These are phyloP conservation scores for Nasonia oneida DNA, from an alignment of 2,888 invertebrate genomes.

Conservation along the genomic window DNA sequence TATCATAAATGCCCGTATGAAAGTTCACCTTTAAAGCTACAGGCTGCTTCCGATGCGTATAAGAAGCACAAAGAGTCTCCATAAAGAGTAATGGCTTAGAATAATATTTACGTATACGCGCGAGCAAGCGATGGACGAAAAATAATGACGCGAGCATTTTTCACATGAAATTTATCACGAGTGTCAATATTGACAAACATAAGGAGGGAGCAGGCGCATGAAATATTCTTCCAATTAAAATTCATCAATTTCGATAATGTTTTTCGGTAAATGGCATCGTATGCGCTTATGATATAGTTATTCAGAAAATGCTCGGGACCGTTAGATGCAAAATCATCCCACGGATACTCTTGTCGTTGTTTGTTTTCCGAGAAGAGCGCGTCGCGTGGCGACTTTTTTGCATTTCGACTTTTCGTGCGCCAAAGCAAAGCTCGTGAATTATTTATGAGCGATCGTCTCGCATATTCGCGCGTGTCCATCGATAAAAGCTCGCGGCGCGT, in stretches of 20 bases:
- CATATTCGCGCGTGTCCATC: not conserved
- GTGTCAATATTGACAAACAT: slow-evolving; percentile 18
- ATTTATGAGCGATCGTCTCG: not conserved
- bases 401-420: not conserved
- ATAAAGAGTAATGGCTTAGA: slow-evolving; percentile 54
- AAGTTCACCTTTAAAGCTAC: slow-evolving; percentile 48
- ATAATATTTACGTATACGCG: slow-evolving; percentile 52
- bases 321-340: not conserved
- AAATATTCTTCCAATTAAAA: slow-evolving; percentile 21
- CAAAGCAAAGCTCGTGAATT: not conserved
- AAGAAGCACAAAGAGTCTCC: slow-evolving; percentile 41
- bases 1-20: slow-evolving; percentile 61
- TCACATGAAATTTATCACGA: slow-evolving; percentile 29
- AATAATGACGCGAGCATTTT: slow-evolving; percentile 44
- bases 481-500: not conserved
- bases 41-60: slow-evolving; percentile 51
- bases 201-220: not conserved
- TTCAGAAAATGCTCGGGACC: not conserved
- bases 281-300: not conserved
- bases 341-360: not conserved
- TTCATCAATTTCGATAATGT: slow-evolving; percentile 27
- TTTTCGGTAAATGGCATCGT: not conserved
- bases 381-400: not conserved
- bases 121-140: slow-evolving; percentile 1
- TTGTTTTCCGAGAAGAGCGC: not conserved